phyloP scores from a whole-genome alignment of 2,113 vertebrate species.

The Scartelaos histophorus region DNA sequence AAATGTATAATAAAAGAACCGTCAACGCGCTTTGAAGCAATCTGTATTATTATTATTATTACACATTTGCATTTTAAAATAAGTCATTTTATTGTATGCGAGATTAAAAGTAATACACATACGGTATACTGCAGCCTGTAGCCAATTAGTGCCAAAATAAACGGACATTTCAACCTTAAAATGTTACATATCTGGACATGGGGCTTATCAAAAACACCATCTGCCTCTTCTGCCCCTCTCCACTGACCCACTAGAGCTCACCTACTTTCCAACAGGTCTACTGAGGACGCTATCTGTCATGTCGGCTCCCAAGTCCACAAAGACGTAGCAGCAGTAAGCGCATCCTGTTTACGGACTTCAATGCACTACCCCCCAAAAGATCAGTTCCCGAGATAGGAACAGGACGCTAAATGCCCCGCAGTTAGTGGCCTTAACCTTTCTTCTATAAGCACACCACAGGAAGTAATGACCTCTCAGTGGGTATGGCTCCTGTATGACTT shows the following conservation, averaged over 20 bases:
- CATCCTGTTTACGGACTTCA: constrained; percentile 4
- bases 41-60: too few species aligned
- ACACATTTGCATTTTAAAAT: not conserved
- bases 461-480: not conserved
- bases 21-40: not conserved
- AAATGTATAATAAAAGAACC: not conserved
- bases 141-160: not conserved
- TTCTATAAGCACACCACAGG: constrained; percentile 1
- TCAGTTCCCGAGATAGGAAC: not conserved
- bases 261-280: constrained; percentile 8
- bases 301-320: not conserved
- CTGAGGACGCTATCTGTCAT: constrained; percentile 12
- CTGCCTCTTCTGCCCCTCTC: not conserved
- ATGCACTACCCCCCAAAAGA: constrained; percentile 1
- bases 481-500: not conserved
- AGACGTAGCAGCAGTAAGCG: not conserved
- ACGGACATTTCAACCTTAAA: not conserved
- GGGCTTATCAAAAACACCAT: constrained; percentile 9
- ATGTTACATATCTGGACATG: not conserved
- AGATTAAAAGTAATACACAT: not conserved
- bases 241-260: constrained; percentile 8
- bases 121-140: not conserved
- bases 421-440: constrained; percentile 5
- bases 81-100: not conserved
- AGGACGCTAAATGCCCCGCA: constrained; percentile 2